Conservation (phyloP, 2,797 vertebrate species). For the Falco columbarius region DNA sequence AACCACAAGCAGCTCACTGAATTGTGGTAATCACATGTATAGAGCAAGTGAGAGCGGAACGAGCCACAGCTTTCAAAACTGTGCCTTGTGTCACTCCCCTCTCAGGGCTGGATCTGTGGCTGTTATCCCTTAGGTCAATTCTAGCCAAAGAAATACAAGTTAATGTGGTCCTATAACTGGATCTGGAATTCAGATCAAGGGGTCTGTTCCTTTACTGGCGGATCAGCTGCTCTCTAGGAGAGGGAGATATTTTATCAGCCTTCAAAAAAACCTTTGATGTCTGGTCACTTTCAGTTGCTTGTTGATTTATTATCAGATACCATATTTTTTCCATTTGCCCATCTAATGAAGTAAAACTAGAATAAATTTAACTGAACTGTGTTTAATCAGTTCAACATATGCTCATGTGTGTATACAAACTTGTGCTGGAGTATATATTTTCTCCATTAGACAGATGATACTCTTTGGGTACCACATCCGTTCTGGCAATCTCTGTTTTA, state of each 20-base stretch:
- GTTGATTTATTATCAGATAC: not conserved
- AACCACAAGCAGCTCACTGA: not conserved
- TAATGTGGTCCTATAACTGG: not conserved
- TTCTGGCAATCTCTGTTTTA: not conserved
- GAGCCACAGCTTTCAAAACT: not conserved
- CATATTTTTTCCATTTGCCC: not conserved
- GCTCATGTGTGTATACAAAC: not conserved
- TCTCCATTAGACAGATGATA: not conserved
- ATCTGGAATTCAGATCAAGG: not conserved
- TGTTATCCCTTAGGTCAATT: not conserved
- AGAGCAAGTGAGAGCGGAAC: not conserved
- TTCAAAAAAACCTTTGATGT: not conserved
- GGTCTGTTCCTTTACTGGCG: not conserved
- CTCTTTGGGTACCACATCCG: not conserved
- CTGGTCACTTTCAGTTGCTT: not conserved
- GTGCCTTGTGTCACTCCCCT: not conserved
- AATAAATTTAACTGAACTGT: not conserved
- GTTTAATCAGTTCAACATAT: not conserved
- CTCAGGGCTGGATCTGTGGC: not conserved
- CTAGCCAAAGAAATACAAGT: not conserved
- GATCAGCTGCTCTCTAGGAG: not conserved
- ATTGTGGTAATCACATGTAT: not conserved
- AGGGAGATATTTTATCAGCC: not conserved
- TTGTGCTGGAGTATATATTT: not conserved
- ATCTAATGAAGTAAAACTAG: not conserved